Conservation (phyloP, 2,113 vertebrate genomes). For the Halcyon senegalensis region DNA sequence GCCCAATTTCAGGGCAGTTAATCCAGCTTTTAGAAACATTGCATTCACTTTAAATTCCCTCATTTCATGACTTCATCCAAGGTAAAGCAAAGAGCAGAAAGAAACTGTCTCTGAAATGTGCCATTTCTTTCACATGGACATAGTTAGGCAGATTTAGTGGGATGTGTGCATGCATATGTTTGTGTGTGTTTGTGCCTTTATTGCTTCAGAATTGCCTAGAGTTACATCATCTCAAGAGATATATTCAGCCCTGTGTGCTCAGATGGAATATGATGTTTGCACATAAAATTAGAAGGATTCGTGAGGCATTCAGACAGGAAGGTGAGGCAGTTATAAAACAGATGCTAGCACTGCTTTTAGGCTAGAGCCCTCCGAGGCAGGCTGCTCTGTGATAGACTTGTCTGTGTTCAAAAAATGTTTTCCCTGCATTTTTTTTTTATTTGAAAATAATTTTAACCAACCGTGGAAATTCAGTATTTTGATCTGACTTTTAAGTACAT, state of each 20-base stretch:
- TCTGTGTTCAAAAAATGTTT: not conserved
- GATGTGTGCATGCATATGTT: constrained; percentile 56
- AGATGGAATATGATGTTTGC: constrained; percentile 47
- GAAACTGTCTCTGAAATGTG: not conserved
- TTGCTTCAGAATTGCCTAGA: constrained; percentile 35
- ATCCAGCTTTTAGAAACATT: constrained; percentile 46
- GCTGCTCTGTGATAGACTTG: not conserved
- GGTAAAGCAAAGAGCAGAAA: constrained; percentile 40
- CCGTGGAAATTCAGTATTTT: constrained; percentile 19
- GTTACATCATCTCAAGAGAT: constrained; percentile 52
- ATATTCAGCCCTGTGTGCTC: constrained; percentile 14
- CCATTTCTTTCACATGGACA: constrained; percentile 24
- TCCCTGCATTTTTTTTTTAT: not conserved
- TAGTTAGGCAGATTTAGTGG: constrained; percentile 22
- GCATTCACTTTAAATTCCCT: constrained; percentile 38
- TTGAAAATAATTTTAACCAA: constrained; percentile 28
- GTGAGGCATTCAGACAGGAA: constrained; percentile 20
- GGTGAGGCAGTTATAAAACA: constrained; percentile 35
- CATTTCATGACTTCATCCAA: constrained; percentile 29
- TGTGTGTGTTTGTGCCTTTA: constrained; percentile 43
- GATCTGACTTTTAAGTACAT: not conserved
- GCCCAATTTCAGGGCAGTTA: constrained; percentile 6
- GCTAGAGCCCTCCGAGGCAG: not conserved
- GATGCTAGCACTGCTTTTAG: not conserved
- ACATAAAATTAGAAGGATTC: constrained; percentile 45